Evolutionary conservation across 1,140 invertebrate species (phyloP).

Genomic region (Drosophila nebulosa): DNA sequence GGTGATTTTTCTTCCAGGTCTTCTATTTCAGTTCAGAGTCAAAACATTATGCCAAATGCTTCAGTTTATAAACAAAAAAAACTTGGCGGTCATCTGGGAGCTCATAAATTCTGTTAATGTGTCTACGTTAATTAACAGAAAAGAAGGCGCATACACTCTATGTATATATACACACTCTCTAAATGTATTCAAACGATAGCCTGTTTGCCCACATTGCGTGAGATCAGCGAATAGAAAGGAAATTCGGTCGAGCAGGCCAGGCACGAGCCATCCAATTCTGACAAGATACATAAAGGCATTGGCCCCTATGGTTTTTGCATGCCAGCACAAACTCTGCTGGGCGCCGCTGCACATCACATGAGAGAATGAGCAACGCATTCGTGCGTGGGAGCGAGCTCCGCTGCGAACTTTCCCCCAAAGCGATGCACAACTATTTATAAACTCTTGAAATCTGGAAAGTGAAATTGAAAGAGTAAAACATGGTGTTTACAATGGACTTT

Average conservation of each 20-base stretch:
- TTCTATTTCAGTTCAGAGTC: slow-evolving; percentile 29
- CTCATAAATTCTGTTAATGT: slow-evolving; percentile 56
- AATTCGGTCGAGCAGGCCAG: not conserved
- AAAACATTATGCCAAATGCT: slow-evolving; percentile 11
- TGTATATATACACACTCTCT: not conserved
- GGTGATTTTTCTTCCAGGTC: not conserved
- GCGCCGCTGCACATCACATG: slow-evolving; percentile 25
- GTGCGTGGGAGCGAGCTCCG: slow-evolving; percentile 49
- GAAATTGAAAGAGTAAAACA: slow-evolving; percentile 25
- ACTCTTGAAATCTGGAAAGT: slow-evolving; percentile 19
- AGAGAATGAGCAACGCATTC: slow-evolving; percentile 51
- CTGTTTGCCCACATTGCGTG: slow-evolving; percentile 43
- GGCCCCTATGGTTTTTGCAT: slow-evolving; percentile 26
- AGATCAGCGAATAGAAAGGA: slow-evolving; percentile 35
- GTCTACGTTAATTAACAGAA: slow-evolving; percentile 51
- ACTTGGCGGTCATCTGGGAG: slow-evolving; percentile 12
- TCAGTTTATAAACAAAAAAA: slow-evolving; percentile 26
- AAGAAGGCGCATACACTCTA: not conserved
- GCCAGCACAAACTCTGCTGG: too few species aligned
- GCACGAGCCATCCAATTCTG: slow-evolving; percentile 18
- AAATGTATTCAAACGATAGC: slow-evolving; percentile 6
- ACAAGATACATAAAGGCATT: not conserved
- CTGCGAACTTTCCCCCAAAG: slow-evolving; percentile 54
- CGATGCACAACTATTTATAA: slow-evolving; percentile 64
- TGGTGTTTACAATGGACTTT: slow-evolving; percentile 49